Percentiles rank a stretch among this genome's conserved stretches.
Evolutionary conservation across 2,797 vertebrate genomes (phyloP).

Genomic region (Amniataba percoides): DNA sequence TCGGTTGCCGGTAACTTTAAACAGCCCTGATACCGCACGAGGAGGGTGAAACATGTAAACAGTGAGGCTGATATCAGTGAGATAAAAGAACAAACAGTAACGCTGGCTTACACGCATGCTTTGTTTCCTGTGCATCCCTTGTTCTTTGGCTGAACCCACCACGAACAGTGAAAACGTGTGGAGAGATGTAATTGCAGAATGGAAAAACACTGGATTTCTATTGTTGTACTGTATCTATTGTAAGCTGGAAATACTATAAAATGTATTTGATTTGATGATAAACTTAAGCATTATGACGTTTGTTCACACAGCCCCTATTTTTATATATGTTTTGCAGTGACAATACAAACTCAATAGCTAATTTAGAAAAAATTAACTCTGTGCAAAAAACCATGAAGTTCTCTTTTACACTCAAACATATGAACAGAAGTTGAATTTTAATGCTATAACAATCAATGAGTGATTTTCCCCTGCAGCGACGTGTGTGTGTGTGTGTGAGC

Average conservation of each 20-base stretch:
- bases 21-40: not conserved
- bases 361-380: not conserved
- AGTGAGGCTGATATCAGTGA: too few species aligned
- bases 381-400: too few species aligned
- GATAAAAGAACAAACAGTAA: not conserved
- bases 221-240: too few species aligned
- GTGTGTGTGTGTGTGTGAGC: constrained; percentile 6
- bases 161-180: not conserved
- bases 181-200: not conserved
- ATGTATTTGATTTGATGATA: not conserved
- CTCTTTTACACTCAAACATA: too few species aligned
- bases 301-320: too few species aligned
- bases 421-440: not conserved
- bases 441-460: constrained; percentile 9
- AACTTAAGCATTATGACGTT: not conserved
- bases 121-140: not conserved
- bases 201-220: too few species aligned
- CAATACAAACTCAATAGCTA: too few species aligned
- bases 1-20: not conserved
- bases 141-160: too few species aligned
- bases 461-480: constrained; percentile 3
- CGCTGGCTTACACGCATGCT: too few species aligned
- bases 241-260: not conserved
- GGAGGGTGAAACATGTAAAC: not conserved
- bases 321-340: too few species aligned